Percentiles rank a stretch among this genome's conserved stretches.
Evolutionary conservation across 2,113 vertebrate species (phyloP).

Genomic region (Microtus pennsylvanicus): DNA sequence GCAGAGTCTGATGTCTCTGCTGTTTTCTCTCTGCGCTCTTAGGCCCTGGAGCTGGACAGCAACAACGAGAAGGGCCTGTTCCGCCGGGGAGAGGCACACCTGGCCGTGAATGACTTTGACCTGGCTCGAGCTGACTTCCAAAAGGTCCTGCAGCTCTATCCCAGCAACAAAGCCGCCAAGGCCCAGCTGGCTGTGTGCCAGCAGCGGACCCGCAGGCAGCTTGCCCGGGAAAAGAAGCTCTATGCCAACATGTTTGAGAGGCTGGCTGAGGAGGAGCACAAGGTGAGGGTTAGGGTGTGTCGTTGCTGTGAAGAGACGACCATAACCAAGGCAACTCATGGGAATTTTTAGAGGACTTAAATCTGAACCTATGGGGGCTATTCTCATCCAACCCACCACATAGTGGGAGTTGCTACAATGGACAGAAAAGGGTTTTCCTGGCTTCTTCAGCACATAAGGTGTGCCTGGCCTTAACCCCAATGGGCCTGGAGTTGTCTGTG

Average conservation of each 20-base stretch:
- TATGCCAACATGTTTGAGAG: constrained; percentile 99
- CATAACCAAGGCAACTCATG: neutral
- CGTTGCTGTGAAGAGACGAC: neutral
- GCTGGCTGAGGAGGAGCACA: constrained; percentile 93
- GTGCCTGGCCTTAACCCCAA: neutral
- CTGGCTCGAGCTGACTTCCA: constrained; percentile 94
- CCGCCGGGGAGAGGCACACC: constrained; percentile 93
- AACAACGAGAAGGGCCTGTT: constrained; percentile 97
- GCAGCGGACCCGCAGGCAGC: constrained; percentile 94
- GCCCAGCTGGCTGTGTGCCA: constrained; percentile 93
- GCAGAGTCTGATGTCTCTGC: neutral
- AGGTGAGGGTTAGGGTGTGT: constrained; percentile 85
- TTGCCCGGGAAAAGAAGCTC: constrained; percentile 95
- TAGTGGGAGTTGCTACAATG: neutral
- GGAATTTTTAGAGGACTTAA: neutral
- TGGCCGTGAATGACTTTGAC: constrained; percentile 95
- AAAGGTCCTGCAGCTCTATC: constrained; percentile 94
- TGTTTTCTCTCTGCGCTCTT: neutral
- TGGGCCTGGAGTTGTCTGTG: neutral
- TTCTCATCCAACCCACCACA: neutral
- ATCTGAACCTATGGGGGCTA: neutral
- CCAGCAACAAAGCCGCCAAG: constrained; percentile 96
- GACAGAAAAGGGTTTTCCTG: neutral
- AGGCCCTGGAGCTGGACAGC: constrained; percentile 94
- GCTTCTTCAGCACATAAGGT: neutral